Evolutionary conservation across 2,888 invertebrate species (phyloP).

Genomic region (Andrena bicolor): DNA sequence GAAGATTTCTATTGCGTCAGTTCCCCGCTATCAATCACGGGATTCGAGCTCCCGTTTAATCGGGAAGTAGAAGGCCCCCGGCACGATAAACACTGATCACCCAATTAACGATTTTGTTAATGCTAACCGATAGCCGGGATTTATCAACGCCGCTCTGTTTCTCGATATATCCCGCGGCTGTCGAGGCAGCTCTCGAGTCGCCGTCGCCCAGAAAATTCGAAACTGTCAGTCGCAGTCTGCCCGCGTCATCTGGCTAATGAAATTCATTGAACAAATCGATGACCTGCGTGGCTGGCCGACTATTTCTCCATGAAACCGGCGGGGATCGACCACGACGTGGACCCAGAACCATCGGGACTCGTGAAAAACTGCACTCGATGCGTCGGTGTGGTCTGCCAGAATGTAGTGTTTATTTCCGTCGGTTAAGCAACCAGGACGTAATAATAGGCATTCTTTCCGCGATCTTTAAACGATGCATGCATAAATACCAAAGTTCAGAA

Average conservation of each 20-base stretch:
- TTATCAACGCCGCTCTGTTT: slow-evolving; percentile 11
- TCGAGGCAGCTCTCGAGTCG: neutral
- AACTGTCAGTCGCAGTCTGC: neutral
- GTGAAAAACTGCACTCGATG: neutral
- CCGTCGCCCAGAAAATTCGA: slow-evolving; percentile 9
- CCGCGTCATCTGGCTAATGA: slow-evolving; percentile 1
- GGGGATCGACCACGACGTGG: neutral
- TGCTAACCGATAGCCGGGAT: slow-evolving; percentile 2
- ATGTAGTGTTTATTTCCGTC: slow-evolving; percentile 37
- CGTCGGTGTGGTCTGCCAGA: slow-evolving; percentile 22
- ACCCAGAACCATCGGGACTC: neutral
- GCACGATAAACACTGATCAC: slow-evolving; percentile 34
- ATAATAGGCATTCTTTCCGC: slow-evolving; percentile 29
- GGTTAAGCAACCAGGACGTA: slow-evolving; percentile 37
- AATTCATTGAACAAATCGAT: slow-evolving; percentile 14
- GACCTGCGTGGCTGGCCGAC: neutral
- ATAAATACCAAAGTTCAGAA: neutral
- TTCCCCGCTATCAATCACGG: slow-evolving; percentile 30
- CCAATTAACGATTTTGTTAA: slow-evolving; percentile 30
- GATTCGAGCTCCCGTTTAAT: slow-evolving; percentile 28
- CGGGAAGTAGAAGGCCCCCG: neutral
- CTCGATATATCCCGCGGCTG: neutral
- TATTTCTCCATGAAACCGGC: neutral
- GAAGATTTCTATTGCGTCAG: slow-evolving; percentile 35
- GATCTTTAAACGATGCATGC: neutral